Percentiles rank a stretch among this genome's conserved stretches.
Evolutionary conservation across 2,113 vertebrate species (phyloP).

Genomic region (Myiozetetes cayanensis): DNA sequence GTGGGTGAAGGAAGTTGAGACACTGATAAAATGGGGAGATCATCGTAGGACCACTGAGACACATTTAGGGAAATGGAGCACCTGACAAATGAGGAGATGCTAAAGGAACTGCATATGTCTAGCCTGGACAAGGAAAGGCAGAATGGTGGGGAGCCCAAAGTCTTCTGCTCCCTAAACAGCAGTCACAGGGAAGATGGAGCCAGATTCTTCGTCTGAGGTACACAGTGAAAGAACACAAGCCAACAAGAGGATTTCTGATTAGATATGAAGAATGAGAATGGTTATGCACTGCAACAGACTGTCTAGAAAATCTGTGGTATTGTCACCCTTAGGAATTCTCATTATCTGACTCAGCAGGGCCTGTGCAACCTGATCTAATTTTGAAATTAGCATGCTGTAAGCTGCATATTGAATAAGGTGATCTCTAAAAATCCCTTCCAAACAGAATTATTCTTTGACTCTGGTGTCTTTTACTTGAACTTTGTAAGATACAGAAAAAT

Average conservation of each 20-base stretch:
- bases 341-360: background rate
- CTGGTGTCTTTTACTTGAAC: background rate
- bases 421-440: background rate
- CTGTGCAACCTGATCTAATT: background rate
- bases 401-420: background rate
- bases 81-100: background rate
- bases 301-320: background rate
- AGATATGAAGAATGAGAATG: background rate
- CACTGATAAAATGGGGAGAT: background rate
- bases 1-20: background rate
- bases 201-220: background rate
- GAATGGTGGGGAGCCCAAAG: background rate
- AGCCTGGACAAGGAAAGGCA: background rate
- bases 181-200: background rate
- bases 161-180: background rate
- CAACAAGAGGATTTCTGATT: background rate
- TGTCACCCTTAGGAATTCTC: background rate
- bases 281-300: background rate
- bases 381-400: background rate
- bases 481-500: background rate
- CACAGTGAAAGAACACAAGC: background rate
- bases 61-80: background rate
- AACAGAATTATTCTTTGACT: background rate
- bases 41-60: background rate
- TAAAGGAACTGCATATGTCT: background rate